Evolutionary conservation across 2,113 vertebrate genomes (phyloP), one percentile per base, ranked within the genome.

Genomic region (Cariama cristata): DNA sequence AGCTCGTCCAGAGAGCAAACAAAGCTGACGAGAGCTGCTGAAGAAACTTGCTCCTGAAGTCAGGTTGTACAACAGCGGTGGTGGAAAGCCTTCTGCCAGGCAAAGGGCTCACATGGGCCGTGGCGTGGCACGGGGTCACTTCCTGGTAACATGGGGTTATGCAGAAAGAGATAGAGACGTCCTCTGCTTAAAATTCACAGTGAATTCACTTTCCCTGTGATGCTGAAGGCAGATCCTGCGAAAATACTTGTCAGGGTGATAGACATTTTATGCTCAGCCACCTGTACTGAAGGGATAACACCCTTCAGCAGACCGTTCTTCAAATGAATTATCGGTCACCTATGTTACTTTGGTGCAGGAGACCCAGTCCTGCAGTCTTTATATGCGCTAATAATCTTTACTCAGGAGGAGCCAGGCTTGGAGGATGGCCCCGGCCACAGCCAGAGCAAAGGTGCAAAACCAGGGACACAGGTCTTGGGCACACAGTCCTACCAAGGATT

Each of bases 41-140:
- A 45, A 49, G 47, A 62, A 49, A 50, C 22, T 19, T 40, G 33
- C 35, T 74, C 42, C 42, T 33, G 47, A 38, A n/a, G 40, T 19
- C n/a, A 28, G 58, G n/a, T 24, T 53, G 53, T 0, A 4, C 33
- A 30, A 15, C 33, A n/a, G 62, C 3, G 4, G 30, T 0, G 0
- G 12, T n/a, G 91, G 73, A 42, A 77, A 59, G 12, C 27, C 47
- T 21, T 15, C 53, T 55, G 50, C 27, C 44, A 3, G 0, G 14
- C 3, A 0, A 6, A 68, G 52, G 44, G 44, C 56, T 88, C n/a
- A 27, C 55, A 11, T 1, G 4, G 45, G 13, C 5, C 2, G 8
- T 32, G 40, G 3, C 3, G 3, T 19, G 72, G 33, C 40, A 20
- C 0, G 0, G 49, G 73, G 49, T 19, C 0, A 4, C 77, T 81